Evolutionary conservation across 1,140 invertebrate genomes (phyloP), one percentile per base, ranked within the genome.

Genomic region (Steinernema feltiae): DNA sequence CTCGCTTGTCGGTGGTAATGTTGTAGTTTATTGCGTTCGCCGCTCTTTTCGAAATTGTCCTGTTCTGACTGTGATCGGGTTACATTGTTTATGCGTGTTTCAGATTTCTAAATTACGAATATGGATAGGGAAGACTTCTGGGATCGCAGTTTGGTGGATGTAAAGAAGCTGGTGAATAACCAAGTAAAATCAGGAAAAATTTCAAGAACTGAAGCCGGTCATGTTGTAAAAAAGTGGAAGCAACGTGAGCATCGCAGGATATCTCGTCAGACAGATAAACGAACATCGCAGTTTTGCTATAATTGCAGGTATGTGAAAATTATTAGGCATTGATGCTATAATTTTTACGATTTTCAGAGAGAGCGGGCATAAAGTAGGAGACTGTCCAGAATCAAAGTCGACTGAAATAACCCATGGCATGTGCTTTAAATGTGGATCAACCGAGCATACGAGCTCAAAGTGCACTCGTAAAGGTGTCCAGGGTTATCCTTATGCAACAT

Each of bases 401-500:
- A 71, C 71, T 83, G 85, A 85, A 31, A 82, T 86, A 53, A 85
- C 84, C 0, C 82, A 82, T 30, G 87, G 87, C 1, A 86, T 88
- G 70, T 88, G 88, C 72, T 88, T 87, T 78, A 88, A 88, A 80
- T 88, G 88, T 85, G 88, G 88, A 17, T 88, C 87, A 3, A 87
- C 85, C 69, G 87, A 88, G 78, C 88, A 88, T 78, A 73, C 75
- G 1, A 78, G 84, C 2, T 70, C 69, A 46, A 76, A 83, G 70
- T 88, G 88, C 78, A 78, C 71, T 15, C 69, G 53, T 30, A 81
- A 48, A 90, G 88, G 78, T 21, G 77, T 77, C 18, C 76, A 81
- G 48, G 91, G 91, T 74, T 94, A 91, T 82, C 90, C 91, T 84
- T 94, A 91, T 88, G 93, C 93, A 0, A 91, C 87, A 71, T 88